Conservation (phyloP, 2,888 invertebrate species). For the Nasonia oneida region DNA sequence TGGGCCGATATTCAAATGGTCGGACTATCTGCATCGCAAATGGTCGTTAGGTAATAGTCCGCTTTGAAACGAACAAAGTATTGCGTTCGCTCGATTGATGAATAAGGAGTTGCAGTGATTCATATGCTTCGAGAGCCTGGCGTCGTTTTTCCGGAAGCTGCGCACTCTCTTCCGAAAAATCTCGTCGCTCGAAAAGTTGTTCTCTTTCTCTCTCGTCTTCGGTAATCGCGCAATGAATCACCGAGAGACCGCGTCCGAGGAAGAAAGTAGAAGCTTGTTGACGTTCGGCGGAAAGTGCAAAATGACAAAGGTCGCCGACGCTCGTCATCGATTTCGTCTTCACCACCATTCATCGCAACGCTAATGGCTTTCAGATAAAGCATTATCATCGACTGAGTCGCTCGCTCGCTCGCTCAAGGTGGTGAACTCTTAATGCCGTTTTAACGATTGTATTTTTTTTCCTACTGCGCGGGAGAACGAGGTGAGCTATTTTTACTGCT, state of each 20-base stretch:
- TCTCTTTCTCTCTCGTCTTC: not conserved
- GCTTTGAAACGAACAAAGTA: not conserved
- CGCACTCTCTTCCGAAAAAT: no score
- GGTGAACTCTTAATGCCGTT: not conserved
- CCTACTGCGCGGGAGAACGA: not conserved
- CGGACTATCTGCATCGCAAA: not conserved
- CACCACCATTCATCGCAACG: slow-evolving; percentile 3
- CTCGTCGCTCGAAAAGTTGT: not conserved
- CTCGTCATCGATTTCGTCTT: not conserved
- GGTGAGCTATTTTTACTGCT: not conserved
- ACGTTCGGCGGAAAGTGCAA: not conserved
- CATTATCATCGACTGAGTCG: slow-evolving; percentile 29
- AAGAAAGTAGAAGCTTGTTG: slow-evolving; percentile 10
- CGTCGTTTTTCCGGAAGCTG: not conserved
- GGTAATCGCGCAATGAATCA: not conserved
- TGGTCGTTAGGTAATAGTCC: not conserved
- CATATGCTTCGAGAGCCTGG: no score
- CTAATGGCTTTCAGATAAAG: slow-evolving; percentile 30
- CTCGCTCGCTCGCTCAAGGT: slow-evolving; percentile 24
- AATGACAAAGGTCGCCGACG: not conserved
- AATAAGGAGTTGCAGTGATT: not conserved
- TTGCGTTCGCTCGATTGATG: not conserved
- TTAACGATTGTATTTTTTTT: slow-evolving; percentile 5
- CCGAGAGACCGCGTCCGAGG: not conserved
- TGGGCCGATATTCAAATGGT: not conserved